Conservation (phyloP, 2,113 vertebrate genomes). For the Hemiprocne comata region DNA sequence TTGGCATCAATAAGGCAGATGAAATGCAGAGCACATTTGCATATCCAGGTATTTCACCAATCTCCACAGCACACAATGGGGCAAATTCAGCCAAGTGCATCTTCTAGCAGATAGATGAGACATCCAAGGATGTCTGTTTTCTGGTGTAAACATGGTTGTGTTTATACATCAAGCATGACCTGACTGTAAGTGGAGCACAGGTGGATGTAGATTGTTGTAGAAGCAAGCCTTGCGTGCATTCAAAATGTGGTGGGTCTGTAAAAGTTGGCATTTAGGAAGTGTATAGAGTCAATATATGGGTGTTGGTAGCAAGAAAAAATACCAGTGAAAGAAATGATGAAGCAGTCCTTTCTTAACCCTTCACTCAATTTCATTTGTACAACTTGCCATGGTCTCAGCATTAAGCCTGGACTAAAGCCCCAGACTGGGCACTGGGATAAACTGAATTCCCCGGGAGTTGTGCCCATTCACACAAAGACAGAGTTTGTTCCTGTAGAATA, state of each 20-base stretch:
- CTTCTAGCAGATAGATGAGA: not conserved
- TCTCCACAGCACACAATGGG: not conserved
- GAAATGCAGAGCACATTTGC: not conserved
- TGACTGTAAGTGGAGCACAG: not conserved
- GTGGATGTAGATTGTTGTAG: not conserved
- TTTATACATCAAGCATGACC: not conserved
- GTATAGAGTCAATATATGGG: not conserved
- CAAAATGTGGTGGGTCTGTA: not conserved
- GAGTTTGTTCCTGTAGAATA: not conserved
- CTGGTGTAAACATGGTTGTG: not conserved
- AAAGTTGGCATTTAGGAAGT: not conserved
- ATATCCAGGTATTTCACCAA: not conserved
- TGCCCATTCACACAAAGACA: not conserved
- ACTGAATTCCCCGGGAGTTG: not conserved
- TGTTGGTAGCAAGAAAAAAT: not conserved
- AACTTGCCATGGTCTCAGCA: not conserved
- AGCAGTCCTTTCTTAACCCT: not conserved
- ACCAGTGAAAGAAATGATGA: not conserved
- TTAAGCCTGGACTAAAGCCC: constrained; percentile 17
- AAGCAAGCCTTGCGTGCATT: not conserved
- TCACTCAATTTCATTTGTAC: constrained; percentile 10
- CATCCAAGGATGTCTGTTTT: not conserved
- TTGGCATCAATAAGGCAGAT: not conserved
- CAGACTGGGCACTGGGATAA: constrained; percentile 7
- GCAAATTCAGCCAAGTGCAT: not conserved